Base-by-base conservation (phyloP, 2,113 vertebrate species). In the Aspidoscelis tigris region DNA sequence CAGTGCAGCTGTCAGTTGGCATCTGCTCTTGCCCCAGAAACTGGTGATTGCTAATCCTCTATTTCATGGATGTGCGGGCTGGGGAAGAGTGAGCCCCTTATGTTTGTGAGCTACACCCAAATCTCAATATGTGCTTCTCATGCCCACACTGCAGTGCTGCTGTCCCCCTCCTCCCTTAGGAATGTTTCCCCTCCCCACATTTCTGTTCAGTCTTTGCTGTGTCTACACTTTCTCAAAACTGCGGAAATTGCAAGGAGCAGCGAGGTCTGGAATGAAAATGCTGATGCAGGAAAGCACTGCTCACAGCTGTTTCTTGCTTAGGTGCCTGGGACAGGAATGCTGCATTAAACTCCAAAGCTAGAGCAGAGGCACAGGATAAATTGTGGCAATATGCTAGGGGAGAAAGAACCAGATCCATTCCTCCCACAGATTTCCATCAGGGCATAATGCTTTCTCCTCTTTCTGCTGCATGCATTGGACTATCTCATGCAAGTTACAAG, bases 141-240 rank as follows among this genome's bases (percentile, higher is more conserved):
- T 68, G 58, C 58, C 43, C 75, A 78, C 18, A 64, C 43, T 82
- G 55, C 75, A 50, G 18, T 64, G 43, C 44, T 64, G 43, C 44
- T 39, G 64, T 82, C 68, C 43, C 55, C 75, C 47, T 84, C 61
- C 80, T 72, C 80, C 75, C 80, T 53, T 41, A 82, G 85, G 33
- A 66, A 73, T 86, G 44, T 26, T 44, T 58, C 71, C n/a, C 58
- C 75, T 66, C 68, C n/a, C n/a, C 43, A 66, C 44, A 21, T 47
- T n/a, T 64, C 65, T 65, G 73, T 72, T 73, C 75, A 78, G 68
- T 39, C 85, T 61, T 53, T 50, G 86, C 88, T 66, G 88, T 78
- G 22, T 12, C 84, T 76, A 20, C 81, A 3, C 76, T 41, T 83
- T 4, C 75, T 44, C 0, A 5, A 47, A 65, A 81, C 86, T 18